Percentiles rank a stretch among this genome's conserved stretches.
These are phyloP conservation scores for Gorsachius goisagi DNA, from an alignment of 2,113 vertebrate species.

Conservation along the genomic window DNA sequence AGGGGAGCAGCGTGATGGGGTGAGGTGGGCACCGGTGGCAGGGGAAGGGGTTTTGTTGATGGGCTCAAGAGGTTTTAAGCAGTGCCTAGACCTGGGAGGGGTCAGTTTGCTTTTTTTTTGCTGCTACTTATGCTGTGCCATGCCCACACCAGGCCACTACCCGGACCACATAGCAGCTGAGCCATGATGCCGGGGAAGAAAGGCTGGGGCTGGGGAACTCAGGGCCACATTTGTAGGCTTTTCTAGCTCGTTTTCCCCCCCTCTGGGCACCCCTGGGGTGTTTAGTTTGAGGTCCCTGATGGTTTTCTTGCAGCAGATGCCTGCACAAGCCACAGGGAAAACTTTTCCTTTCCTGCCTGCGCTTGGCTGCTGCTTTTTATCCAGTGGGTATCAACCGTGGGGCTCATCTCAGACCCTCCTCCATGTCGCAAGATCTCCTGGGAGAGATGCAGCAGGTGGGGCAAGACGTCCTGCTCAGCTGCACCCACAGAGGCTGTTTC, in stretches of 20 bases:
- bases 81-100: not conserved
- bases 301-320: not conserved
- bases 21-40: not conserved
- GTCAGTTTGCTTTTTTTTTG: not conserved
- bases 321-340: not conserved
- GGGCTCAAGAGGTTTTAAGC: not conserved
- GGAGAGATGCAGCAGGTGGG: not conserved
- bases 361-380: not conserved
- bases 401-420: not conserved
- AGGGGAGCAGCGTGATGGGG: not conserved
- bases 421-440: accelerated
- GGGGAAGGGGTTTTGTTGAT: not conserved
- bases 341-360: accelerated
- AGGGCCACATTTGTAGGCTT: not conserved
- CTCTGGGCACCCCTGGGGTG: not conserved
- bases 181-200: not conserved
- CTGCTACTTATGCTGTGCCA: not conserved
- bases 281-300: not conserved
- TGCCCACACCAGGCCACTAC: not conserved
- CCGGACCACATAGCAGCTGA: not conserved
- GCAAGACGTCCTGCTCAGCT: not conserved
- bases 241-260: accelerated
- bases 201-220: not conserved
- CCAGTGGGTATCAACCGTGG: accelerated
- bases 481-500: accelerated